A percentile compares a stretch with the other conserved stretches of the same genome.
Evolutionary conservation across 2,797 vertebrate species (phyloP).

Genomic region (Pantherophis alleghaniensis): DNA sequence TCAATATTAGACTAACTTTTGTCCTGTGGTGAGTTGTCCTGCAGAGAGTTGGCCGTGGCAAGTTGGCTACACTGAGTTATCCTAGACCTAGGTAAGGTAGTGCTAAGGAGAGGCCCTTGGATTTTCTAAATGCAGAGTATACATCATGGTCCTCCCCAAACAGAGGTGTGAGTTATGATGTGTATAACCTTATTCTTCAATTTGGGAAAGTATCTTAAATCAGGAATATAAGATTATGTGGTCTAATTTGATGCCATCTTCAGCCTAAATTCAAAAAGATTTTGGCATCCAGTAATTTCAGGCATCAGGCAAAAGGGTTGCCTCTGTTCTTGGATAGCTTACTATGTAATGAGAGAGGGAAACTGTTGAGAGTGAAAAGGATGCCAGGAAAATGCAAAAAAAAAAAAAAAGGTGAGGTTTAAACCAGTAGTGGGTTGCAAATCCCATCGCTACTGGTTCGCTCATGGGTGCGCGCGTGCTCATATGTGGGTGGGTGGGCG

Average conservation of each 20-base stretch:
- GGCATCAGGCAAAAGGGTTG: background rate
- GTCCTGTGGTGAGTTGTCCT: background rate
- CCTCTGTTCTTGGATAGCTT: background rate
- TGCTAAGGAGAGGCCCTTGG: background rate
- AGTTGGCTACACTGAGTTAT: background rate
- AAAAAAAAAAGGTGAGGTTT: background rate
- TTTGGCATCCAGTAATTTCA: background rate
- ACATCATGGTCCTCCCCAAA: background rate
- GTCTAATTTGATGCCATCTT: background rate
- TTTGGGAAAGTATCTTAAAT: background rate
- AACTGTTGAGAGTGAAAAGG: background rate
- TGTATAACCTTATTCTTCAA: background rate
- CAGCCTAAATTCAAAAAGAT: background rate
- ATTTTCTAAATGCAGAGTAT: background rate
- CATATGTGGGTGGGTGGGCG: too few relatives aligned
- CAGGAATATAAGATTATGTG: background rate
- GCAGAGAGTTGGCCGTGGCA: too few relatives aligned
- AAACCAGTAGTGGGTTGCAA: background rate
- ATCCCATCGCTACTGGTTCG: too few relatives aligned
- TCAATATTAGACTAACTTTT: background rate
- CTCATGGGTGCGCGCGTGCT: too few relatives aligned
- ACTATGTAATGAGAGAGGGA: background rate
- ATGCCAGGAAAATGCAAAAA: background rate
- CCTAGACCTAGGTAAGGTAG: background rate
- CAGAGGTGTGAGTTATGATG: background rate